Evolutionary conservation across 1,140 invertebrate genomes (phyloP), one percentile per base, ranked within the genome.

Genomic region (Diachasmimorpha longicaudata): DNA sequence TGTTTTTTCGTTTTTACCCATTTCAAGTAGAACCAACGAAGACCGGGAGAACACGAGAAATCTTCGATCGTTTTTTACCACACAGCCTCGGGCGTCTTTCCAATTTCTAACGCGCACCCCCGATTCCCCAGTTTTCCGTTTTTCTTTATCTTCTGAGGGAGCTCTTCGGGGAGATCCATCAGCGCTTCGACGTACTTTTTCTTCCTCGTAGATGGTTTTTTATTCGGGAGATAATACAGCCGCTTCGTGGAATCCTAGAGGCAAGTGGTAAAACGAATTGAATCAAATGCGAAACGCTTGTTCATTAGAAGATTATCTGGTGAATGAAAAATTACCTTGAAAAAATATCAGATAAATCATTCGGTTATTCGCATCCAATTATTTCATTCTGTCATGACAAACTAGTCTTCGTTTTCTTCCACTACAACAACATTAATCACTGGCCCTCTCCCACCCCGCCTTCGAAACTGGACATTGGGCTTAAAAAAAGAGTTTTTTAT

Each of bases 81-180:
- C 52, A 48, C 52, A 58, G 48, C 52, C 70, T 48, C 70, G 48
- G 70, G 52, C 36, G 70, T 58, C 25, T 36, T n/a, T 72, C 46
- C 70, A 72, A 72, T 72, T 36, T 44, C 72, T 37, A 36, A 16
- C 72, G 42, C 55, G 31, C 63, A 19, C 31, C 31, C 37, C 36
- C 37, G 21, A 72, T 72, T 58, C 25, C 14, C 46, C 36, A 9
- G 13, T 58, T 48, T 37, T 25, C 52, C 52, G 39, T 42, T 73
- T 67, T 55, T 66, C 36, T 39, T 66, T 31, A 4, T 39, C 25
- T n/a, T 39, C 21, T 39, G 44, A 11, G 11, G n/a, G 44, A 46
- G 44, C 44, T 46, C 44, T 46, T n/a, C 9, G 44, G 44, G 44
- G 44, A 58, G 19, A 58, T 58, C 52, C 52, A 58, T 70, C 70